Evolutionary conservation across 2,888 invertebrate genomes (phyloP).

Genomic region (Andricus curvator): DNA sequence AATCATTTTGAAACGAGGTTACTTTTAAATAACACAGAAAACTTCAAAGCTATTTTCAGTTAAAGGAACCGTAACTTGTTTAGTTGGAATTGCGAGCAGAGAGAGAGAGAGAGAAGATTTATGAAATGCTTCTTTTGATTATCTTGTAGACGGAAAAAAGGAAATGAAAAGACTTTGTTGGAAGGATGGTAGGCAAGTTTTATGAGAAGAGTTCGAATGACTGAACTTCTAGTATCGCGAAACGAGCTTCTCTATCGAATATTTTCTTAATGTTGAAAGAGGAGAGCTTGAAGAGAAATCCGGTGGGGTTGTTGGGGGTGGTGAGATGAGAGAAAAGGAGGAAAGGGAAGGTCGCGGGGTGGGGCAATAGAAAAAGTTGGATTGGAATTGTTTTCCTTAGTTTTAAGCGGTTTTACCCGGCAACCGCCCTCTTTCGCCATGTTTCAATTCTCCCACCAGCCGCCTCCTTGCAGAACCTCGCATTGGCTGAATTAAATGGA

Average conservation of each 20-base stretch:
- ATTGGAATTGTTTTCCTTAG: constrained; percentile 72
- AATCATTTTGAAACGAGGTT: neutral
- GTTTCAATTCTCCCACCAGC: constrained; percentile 58
- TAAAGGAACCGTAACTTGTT: constrained; percentile 16
- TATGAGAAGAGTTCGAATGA: constrained; percentile 54
- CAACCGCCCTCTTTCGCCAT: constrained; percentile 56
- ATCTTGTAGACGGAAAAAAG: constrained; percentile 28
- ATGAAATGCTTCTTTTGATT: constrained; percentile 40
- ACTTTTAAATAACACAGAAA: constrained; percentile 1
- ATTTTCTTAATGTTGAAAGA: constrained; percentile 51
- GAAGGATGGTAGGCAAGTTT: constrained; percentile 48
- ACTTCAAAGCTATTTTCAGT: constrained; percentile 29
- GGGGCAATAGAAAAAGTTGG: constrained; percentile 64
- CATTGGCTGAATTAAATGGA: constrained; percentile 63
- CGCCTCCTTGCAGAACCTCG: constrained; percentile 55
- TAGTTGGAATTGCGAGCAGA: constrained; percentile 6
- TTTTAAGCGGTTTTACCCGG: constrained; percentile 66
- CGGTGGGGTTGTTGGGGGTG: constrained; percentile 42
- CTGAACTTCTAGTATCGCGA: constrained; percentile 53
- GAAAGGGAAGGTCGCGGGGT: constrained; percentile 23
- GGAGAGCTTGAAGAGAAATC: constrained; percentile 51
- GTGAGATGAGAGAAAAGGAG: neutral
- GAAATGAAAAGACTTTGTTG: constrained; percentile 40
- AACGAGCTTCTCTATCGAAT: constrained; percentile 59
- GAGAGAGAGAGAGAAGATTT: constrained; percentile 13